Conservation (phyloP, 2,113 vertebrate species). For the Colistium nudipinnis region DNA sequence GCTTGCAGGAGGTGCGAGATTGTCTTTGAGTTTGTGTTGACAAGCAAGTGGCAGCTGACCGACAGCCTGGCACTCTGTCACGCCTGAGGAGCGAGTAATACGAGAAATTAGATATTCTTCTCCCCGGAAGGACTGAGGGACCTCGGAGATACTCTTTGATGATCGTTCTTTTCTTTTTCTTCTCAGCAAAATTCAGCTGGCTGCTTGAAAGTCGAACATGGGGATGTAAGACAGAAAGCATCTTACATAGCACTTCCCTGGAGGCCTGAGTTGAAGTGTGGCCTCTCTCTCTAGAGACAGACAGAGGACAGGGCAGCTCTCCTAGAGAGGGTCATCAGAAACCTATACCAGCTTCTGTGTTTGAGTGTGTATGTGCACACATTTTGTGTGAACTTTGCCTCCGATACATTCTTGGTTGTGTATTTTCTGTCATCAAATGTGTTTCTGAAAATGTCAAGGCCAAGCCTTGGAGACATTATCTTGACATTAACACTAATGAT, state of each 20-base stretch:
- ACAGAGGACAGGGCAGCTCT: constrained; percentile 15
- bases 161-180: background rate
- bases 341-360: background rate
- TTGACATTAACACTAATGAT: constrained; percentile 62
- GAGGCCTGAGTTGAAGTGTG: background rate
- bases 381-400: constrained; percentile 40
- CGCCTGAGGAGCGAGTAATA: constrained; percentile 6
- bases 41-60: constrained; percentile 49
- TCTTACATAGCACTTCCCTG: constrained; percentile 1
- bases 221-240: background rate
- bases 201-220: background rate
- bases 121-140: background rate
- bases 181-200: constrained; percentile 33
- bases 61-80: background rate
- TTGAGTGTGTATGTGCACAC: background rate
- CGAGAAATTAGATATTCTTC: background rate
- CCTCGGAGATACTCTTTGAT: constrained; percentile 14
- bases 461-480: constrained; percentile 43
- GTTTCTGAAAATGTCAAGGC: constrained; percentile 51
- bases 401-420: constrained; percentile 37
- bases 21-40: constrained; percentile 42
- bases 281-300: constrained; percentile 28
- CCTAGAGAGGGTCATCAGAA: background rate
- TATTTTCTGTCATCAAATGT: constrained; percentile 45
- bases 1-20: constrained; percentile 26